These are phyloP conservation scores for Pelmatolapia mariae DNA, from an alignment of 2,113 vertebrate species.

Conservation along the genomic window DNA sequence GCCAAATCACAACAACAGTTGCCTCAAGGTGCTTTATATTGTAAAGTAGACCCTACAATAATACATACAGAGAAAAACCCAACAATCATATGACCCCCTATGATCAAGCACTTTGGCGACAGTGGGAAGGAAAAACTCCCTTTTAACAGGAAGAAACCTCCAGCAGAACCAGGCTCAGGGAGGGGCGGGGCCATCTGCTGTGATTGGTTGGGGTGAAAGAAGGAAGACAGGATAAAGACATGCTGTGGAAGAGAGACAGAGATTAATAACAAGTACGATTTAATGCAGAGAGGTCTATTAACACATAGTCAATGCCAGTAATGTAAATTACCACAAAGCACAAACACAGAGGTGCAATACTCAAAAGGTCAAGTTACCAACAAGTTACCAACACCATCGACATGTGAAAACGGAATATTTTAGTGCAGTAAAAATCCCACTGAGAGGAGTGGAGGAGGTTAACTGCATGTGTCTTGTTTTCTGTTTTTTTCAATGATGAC, in stretches of 20 bases:
- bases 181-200: not conserved
- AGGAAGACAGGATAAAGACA: too few relatives aligned
- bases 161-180: accelerated
- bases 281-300: not conserved
- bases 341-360: not conserved
- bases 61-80: not conserved
- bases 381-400: not conserved
- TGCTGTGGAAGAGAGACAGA: not conserved
- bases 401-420: not conserved
- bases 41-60: not conserved
- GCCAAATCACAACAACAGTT: not conserved
- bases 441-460: not conserved
- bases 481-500: not conserved
- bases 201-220: accelerated
- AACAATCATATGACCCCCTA: accelerated
- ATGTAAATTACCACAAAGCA: not conserved
- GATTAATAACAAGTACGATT: not conserved
- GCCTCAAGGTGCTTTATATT: accelerated
- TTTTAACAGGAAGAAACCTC: not conserved
- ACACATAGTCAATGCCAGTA: not conserved
- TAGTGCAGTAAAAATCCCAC: not conserved
- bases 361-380: not conserved
- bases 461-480: not conserved
- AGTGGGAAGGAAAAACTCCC: not conserved
- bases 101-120: not conserved